Evolutionary conservation across 2,888 invertebrate genomes (phyloP).

Genomic region (Abscondita cerata): DNA sequence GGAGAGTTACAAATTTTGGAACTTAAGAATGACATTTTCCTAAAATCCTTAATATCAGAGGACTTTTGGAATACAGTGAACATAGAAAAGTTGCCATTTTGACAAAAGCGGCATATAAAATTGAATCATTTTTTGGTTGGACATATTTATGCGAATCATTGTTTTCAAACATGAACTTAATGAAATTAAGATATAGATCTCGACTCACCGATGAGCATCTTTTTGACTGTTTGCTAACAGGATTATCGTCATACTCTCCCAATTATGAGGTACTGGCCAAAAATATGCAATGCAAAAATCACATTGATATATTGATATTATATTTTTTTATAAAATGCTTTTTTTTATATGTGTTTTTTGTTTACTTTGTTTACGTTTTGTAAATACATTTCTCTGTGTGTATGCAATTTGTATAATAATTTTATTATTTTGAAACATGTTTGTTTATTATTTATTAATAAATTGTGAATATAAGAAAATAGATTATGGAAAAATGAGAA

Average conservation of each 20-base stretch:
- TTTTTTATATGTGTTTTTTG: background rate
- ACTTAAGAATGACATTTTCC: background rate
- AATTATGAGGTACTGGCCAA: background rate
- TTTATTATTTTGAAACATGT: no score
- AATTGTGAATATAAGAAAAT: background rate
- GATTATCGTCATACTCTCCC: background rate
- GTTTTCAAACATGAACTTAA: background rate
- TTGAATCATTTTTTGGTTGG: slow-evolving; percentile 8
- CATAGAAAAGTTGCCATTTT: no score
- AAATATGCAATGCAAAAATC: no score
- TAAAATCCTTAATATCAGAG: slow-evolving; percentile 25
- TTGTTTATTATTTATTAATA: background rate
- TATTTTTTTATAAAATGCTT: background rate
- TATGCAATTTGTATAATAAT: no score
- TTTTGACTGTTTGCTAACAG: no score
- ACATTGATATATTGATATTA: no score
- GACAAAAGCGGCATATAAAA: no score
- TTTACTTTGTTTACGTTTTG: background rate
- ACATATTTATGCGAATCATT: slow-evolving; percentile 8
- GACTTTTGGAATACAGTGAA: no score
- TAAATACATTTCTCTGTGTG: no score
- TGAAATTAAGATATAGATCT: no score
- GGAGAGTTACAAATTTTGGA: slow-evolving; percentile 14
- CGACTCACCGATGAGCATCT: no score
- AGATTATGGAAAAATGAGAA: no score